Evolutionary conservation across 2,888 invertebrate species (phyloP).

Genomic region (Cyclophora albipunctata): DNA sequence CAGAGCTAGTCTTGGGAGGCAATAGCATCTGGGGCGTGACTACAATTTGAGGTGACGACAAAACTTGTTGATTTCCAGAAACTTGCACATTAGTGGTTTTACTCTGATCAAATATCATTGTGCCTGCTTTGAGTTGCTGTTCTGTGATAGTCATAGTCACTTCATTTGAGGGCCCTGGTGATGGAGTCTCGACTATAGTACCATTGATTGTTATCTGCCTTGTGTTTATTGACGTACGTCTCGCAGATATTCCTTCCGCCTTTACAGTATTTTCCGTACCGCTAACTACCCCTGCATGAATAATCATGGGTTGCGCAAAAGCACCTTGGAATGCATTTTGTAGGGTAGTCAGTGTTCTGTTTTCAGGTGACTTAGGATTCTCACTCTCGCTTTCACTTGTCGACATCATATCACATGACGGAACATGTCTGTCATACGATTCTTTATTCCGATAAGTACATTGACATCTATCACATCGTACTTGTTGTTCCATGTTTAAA

Average conservation of each 20-base stretch:
- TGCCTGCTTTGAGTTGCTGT: conserved; percentile 68
- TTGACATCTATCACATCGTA: conserved; percentile 90
- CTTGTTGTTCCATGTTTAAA: conserved; percentile 79
- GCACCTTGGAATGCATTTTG: conserved; percentile 70
- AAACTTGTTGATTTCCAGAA: conserved; percentile 60
- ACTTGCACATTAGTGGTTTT: conserved; percentile 66
- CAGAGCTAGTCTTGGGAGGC: conserved; percentile 61
- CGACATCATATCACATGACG: conserved; percentile 84
- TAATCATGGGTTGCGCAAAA: conserved; percentile 69
- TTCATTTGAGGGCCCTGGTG: conserved; percentile 68
- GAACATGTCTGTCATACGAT: conserved; percentile 86
- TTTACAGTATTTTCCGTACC: conserved; percentile 62
- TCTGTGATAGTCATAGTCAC: conserved; percentile 71
- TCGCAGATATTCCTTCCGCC: conserved; percentile 65
- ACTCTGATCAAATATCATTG: conserved; percentile 65
- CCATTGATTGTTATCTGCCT: conserved; percentile 72
- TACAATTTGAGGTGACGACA: conserved; percentile 69
- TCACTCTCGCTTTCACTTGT: conserved; percentile 90
- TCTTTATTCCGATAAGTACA: conserved; percentile 89
- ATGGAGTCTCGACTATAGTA: conserved; percentile 70
- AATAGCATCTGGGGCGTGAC: conserved; percentile 69
- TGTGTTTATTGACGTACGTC: conserved; percentile 69
- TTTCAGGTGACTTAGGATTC: conserved; percentile 74
- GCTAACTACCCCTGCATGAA: conserved; percentile 65
- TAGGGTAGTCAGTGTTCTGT: conserved; percentile 64